Evolutionary conservation across 2,113 vertebrate genomes (phyloP).

Genomic region (Serilophus lunatus): DNA sequence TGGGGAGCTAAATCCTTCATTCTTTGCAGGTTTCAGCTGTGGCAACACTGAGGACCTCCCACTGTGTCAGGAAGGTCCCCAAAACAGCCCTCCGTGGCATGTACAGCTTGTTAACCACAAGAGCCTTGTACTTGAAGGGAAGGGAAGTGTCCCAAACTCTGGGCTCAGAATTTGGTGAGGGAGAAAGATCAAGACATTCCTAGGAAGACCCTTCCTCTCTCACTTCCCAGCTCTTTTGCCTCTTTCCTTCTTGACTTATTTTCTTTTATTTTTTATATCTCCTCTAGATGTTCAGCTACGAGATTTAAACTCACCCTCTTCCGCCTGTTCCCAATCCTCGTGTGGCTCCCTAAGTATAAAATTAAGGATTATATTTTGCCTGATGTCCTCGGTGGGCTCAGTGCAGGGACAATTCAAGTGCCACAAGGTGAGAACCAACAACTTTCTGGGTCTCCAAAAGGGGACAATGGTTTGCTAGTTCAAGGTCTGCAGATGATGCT

Average conservation of each 20-base stretch:
- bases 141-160: background rate
- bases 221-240: background rate
- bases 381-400: slow-evolving; percentile 87
- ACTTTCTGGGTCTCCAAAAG: background rate
- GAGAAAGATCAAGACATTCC: background rate
- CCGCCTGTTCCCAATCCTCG: slow-evolving; percentile 82
- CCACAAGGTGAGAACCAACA: slow-evolving; percentile 79
- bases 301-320: slow-evolving; percentile 77
- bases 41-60: background rate
- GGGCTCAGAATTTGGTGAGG: background rate
- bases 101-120: background rate
- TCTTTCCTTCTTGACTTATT: background rate
- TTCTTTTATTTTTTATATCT: background rate
- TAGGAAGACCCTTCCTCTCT: background rate
- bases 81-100: background rate
- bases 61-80: background rate
- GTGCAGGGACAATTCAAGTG: slow-evolving; percentile 89
- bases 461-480: background rate
- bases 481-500: background rate
- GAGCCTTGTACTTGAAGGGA: background rate
- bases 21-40: background rate
- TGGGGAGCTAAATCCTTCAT: background rate
- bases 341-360: slow-evolving; percentile 90
- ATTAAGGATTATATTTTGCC: slow-evolving; percentile 81
- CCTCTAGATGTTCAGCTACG: slow-evolving; percentile 79